Percentiles rank a stretch among this genome's conserved stretches.
These are phyloP conservation scores for Tokudaia muenninki DNA, from an alignment of 2,797 vertebrate genomes.

Conservation along the genomic window DNA sequence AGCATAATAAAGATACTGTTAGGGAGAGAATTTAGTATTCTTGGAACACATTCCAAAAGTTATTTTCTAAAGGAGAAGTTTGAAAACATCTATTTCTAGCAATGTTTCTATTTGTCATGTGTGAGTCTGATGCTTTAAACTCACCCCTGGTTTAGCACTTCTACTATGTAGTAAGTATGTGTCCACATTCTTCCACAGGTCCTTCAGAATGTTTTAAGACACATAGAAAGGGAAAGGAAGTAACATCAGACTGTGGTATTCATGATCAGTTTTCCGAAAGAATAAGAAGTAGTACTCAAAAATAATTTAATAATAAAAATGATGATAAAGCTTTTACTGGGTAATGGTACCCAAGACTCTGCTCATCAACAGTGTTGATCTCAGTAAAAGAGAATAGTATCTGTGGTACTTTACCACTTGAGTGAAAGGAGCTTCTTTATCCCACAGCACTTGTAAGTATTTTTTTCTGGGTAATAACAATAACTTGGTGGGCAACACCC, in stretches of 20 bases:
- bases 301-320: slow-evolving; percentile 76
- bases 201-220: slow-evolving; percentile 33
- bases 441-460: neutral
- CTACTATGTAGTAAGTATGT: neutral
- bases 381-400: slow-evolving; percentile 61
- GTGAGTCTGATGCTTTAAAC: neutral
- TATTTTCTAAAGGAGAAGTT: neutral
- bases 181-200: neutral
- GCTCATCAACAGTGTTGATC: neutral
- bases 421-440: neutral
- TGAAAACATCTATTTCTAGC: neutral
- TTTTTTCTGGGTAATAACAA: neutral
- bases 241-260: neutral
- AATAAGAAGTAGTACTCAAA: slow-evolving; percentile 74
- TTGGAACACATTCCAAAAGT: neutral
- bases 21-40: neutral
- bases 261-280: slow-evolving; percentile 50
- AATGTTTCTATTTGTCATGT: neutral
- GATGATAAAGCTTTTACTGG: slow-evolving; percentile 74
- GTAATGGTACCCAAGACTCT: neutral
- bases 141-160: neutral
- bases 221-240: slow-evolving; percentile 72
- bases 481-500: neutral
- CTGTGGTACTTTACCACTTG: neutral
- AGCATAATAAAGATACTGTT: neutral